Evolutionary conservation across 2,888 invertebrate genomes (phyloP), one percentile per base, ranked within the genome.

Genomic region (Colletes collaris): DNA sequence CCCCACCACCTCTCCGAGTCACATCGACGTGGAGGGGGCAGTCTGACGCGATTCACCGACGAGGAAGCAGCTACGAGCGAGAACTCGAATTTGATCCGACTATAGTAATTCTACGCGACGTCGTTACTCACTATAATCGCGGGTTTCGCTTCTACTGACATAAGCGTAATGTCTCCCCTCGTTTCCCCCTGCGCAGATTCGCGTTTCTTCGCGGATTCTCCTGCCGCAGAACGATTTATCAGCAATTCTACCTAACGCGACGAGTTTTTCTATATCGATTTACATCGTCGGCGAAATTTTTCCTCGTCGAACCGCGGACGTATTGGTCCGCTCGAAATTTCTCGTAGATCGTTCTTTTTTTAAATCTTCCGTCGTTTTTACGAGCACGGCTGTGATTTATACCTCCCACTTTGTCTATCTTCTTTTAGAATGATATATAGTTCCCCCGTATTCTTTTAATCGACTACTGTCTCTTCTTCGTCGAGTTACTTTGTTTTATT

Each of bases 141-240:
- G 27, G 27, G 58, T 73, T 71, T 66, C 68, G 71, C 76, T 67
- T 62, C 27, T 49, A 62, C 74, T 74, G 53, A 56, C 77, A 78
- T 85, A 85, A 86, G 86, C 85, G 86, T 86, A 86, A 76, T 79
- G 67, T 81, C 74, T 79, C 81, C 83, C 86, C 76, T 63, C 65
- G 52, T 55, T 68, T 66, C 27, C 27, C 27, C 65, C 72, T 50
- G n/a, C 46, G 37, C 52, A 37, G 52, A 10, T n/a, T 56, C 58
- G 27, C 49, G 37, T 55, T 64, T 56, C 52, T 35, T 46, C 71
- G 11, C 5, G 27, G 16, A 5, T 56, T 56, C 11, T n/a, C 6
- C 60, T 11, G 11, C 40, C 40, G n/a, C 11, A 63, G n/a, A 27
- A 8, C 46, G 52, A 46, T 60, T 55, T 60, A 60, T 67, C 53